Evolutionary conservation across 2,797 vertebrate genomes (phyloP), one percentile per base, ranked within the genome.

Genomic region (Sphenopsis melanotis): DNA sequence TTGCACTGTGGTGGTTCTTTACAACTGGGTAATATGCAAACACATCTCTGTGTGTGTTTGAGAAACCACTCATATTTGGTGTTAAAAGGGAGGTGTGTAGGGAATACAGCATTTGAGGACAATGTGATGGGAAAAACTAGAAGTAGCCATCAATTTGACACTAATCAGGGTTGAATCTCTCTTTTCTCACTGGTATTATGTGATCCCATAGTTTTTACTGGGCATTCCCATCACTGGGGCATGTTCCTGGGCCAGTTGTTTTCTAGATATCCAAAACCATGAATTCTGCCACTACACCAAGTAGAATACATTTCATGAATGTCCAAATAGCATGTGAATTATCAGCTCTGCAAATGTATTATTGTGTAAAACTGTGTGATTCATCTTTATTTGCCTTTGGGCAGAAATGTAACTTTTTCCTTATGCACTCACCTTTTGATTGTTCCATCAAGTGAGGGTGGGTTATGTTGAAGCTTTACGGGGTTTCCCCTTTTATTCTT

Each of bases 291-390:
- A 56, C 66, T 70, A 87, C 81, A 56, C n/a, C 53, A 89, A 82
- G 76, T 82, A 89, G 69, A 90, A 56, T 83, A 72, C 69, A 83
- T 95, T 94, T 90, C 39, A 90, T 94, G 52, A 69, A 83, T 92
- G 82, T 93, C 70, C 61, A 87, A 90, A 34, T 64, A 96, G 96
- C 96, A 97, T 97, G 96, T 96, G 72, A 87, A 69, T 78, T 71
- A 72, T 20, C 93, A 94, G 82, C 80, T 96, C 85, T 93, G 83
- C 81, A 96, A 82, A 87, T 47, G 53, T 63, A 63, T 64, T 92
- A 93, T 91, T 77, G 86, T 92, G 93, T 93, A 86, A 75, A 93
- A 71, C 41, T 84, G 1, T 60, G 93, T 91, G 66, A 70, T 81
- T 96, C 70, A 95, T 91, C 89, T 95, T 94, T 89, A 60, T 78